Percentiles rank a stretch among this genome's conserved stretches.
Conservation (phyloP, 2,797 vertebrate species). For the Psittacula echo region DNA sequence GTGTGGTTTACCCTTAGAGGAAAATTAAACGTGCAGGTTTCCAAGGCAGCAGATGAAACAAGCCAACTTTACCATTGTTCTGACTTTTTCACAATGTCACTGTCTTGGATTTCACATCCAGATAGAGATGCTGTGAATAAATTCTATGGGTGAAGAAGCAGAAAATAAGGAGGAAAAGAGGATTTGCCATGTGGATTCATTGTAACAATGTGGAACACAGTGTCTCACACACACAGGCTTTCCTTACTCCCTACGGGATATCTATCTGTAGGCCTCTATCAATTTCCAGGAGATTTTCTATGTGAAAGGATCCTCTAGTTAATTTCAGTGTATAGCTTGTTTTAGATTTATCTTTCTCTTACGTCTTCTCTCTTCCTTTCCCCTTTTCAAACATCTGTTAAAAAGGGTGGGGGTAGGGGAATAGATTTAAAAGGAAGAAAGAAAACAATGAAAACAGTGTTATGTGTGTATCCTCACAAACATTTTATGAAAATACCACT, state of each 20-base stretch:
- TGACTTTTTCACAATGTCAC: conserved; percentile 67
- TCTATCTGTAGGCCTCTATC: conserved; percentile 61
- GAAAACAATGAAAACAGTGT: not conserved
- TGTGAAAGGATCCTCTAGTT: conserved; percentile 64
- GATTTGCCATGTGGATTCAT: conserved; percentile 68
- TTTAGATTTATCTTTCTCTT: conserved; percentile 62
- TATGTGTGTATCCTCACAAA: not conserved
- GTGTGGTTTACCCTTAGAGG: not conserved
- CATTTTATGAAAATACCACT: not conserved
- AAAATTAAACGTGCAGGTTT: conserved; percentile 43
- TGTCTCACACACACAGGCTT: conserved; percentile 56
- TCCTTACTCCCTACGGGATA: conserved; percentile 59
- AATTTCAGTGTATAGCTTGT: conserved; percentile 53
- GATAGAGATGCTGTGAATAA: conserved; percentile 74
- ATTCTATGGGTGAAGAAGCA: conserved; percentile 71
- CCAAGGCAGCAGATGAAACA: conserved; percentile 64
- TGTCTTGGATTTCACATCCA: conserved; percentile 71
- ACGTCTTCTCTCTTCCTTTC: conserved; percentile 15
- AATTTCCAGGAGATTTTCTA: conserved; percentile 66
- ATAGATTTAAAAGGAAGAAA: not conserved
- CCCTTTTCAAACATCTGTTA: conserved; percentile 35
- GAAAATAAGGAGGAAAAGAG: conserved; percentile 71
- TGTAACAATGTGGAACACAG: conserved; percentile 59
- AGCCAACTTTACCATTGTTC: conserved; percentile 60
- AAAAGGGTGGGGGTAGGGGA: not conserved